Conservation (phyloP, 2,888 invertebrate genomes). For the Perdita meconis region DNA sequence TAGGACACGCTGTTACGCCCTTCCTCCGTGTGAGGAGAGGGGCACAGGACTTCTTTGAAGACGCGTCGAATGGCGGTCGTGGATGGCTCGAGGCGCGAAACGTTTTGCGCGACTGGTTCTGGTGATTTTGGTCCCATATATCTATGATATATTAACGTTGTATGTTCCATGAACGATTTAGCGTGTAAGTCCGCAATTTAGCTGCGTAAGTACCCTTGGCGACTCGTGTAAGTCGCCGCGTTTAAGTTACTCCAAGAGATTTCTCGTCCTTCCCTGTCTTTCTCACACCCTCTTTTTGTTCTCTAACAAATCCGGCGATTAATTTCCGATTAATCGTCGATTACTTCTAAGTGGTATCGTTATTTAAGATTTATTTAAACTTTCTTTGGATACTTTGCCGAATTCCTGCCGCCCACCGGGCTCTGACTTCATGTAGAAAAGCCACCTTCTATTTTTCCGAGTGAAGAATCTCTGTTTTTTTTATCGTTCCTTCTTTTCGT, state of each 20-base stretch:
- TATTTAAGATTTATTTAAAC: slow-evolving; percentile 41
- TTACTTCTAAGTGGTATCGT: slow-evolving; percentile 15
- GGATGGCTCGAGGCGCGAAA: slow-evolving; percentile 60
- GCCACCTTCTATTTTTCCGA: too few relatives aligned
- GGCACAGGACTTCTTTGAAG: slow-evolving; percentile 32
- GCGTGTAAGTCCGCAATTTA: slow-evolving; percentile 71
- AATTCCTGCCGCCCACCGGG: slow-evolving; percentile 25
- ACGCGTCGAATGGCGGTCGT: slow-evolving; percentile 50
- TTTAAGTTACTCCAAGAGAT: slow-evolving; percentile 67
- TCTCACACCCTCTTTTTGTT: not conserved
- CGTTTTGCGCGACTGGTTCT: slow-evolving; percentile 82
- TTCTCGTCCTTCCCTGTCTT: slow-evolving; percentile 33
- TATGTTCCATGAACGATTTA: slow-evolving; percentile 97
- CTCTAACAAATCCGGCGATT: not conserved
- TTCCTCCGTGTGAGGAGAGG: slow-evolving; percentile 1
- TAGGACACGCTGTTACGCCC: slow-evolving; percentile 21
- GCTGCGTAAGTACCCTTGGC: slow-evolving; percentile 45
- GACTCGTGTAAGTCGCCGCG: slow-evolving; percentile 79
- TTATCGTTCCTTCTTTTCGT: not conserved
- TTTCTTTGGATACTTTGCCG: slow-evolving; percentile 14
- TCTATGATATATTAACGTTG: slow-evolving; percentile 98
- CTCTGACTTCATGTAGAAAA: too few relatives aligned
- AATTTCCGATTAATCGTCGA: not conserved
- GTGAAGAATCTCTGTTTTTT: too few relatives aligned
- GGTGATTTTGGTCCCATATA: slow-evolving; percentile 97